Evolutionary conservation across 2,113 vertebrate species (phyloP), one percentile per base, ranked within the genome.

Genomic region (Hemibates koningsi): DNA sequence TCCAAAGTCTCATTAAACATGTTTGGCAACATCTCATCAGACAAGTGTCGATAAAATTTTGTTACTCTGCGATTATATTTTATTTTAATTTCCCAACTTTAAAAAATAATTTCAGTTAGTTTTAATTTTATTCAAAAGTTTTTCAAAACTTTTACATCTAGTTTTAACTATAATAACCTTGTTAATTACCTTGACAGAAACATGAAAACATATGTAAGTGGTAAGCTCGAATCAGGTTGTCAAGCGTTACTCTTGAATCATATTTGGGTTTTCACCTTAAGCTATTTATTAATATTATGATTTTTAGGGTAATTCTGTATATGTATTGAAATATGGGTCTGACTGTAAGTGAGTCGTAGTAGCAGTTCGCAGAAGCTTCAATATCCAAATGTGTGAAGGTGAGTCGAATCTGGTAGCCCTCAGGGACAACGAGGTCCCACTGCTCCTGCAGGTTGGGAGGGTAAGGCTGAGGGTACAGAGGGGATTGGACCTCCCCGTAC

Each of bases 331-430:
- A 83, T 71, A 36, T 79, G 17, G 45, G 19, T 91, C 95, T 4
- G 94, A 99, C 98, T 97, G 97, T 97, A 59, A 99, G 96, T 61
- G 96, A 97, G 90, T 99, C 98, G 78, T 98, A 98, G 87, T 93
- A 93, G 88, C 98, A 99, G 92, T 93, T 93, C 36, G 88, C 91
- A 0, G 98, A 98, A 2, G 97, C 96, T 85, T 99, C 98, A 54
- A 99, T 91, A 83, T 99, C 98, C 94, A 99, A 96, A 68, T 97
- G 96, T 61, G 94, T 94, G 96, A 99, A 98, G 81, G 95, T 94
- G 17, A 99, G 96, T 86, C 96, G 96, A 84, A 99, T 95, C 63
- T 90, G 94, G 86, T 96, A 97, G n/a, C 98, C 98, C 6, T 90
- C 56, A 3, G 97, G 97, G 14, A 99, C 97, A 0, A 36, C 88